These are phyloP conservation scores for Otolemur crassicaudatus DNA, from an alignment of 2,797 vertebrate genomes.

Conservation along the genomic window DNA sequence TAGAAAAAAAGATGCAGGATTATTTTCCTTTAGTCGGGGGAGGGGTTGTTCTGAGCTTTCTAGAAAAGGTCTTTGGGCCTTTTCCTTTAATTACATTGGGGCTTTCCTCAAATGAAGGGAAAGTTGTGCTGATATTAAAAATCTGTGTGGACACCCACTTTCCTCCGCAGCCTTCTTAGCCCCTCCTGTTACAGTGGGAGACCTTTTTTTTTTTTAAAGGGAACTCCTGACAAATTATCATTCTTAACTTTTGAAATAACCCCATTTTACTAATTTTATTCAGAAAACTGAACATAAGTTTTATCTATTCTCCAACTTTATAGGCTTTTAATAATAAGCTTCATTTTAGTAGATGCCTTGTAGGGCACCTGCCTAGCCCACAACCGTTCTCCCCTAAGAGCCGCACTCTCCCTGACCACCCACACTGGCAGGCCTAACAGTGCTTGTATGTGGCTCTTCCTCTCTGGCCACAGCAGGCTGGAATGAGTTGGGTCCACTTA, in stretches of 20 bases:
- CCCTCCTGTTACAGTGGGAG: background rate
- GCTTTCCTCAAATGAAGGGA: constrained; percentile 35
- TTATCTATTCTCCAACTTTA: background rate
- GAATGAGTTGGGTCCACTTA: background rate
- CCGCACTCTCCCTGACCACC: rapidly evolving
- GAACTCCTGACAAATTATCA: background rate
- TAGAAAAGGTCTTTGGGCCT: constrained; percentile 28
- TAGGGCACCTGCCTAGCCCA: background rate
- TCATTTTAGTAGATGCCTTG: background rate
- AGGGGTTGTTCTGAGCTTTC: constrained; percentile 19
- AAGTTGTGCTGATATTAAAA: constrained; percentile 54
- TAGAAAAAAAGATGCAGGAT: constrained; percentile 48
- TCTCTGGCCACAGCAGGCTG: background rate
- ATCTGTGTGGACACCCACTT: constrained; percentile 3
- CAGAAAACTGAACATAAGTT: constrained; percentile 6
- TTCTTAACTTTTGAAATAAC: constrained; percentile 33
- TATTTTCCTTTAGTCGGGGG: background rate
- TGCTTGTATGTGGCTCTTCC: background rate
- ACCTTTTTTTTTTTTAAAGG: background rate
- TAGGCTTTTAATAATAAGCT: constrained; percentile 6
- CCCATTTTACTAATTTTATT: background rate
- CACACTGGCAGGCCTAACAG: rapidly evolving
- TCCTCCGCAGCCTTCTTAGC: background rate
- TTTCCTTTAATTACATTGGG: constrained; percentile 60
- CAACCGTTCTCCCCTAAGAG: background rate